Conservation (phyloP, 2,113 vertebrate genomes). For the Macrotis lagotis region DNA sequence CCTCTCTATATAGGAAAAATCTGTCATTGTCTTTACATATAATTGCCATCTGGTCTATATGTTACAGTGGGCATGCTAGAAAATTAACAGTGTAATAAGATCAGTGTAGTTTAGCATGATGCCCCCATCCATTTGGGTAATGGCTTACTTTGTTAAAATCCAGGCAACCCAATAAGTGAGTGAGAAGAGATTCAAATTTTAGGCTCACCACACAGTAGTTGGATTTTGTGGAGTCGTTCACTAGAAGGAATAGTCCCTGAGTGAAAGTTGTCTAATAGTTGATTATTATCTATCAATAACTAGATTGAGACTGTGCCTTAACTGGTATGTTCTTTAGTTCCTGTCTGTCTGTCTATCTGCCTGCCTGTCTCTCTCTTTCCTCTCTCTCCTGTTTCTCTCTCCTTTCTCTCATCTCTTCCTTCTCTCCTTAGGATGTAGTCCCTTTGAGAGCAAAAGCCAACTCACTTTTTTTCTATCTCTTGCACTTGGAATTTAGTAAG, state of each 20-base stretch:
- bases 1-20: not conserved
- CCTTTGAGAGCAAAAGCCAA: no score
- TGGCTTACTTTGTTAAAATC: not conserved
- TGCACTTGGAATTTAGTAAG: no score
- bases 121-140: not conserved
- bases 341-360: no score
- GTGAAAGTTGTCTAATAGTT: not conserved
- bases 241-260: not conserved
- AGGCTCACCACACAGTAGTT: not conserved
- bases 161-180: not conserved
- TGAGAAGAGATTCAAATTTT: not conserved
- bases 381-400: no score
- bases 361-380: no score
- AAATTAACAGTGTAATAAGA: not conserved
- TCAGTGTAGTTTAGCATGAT: not conserved
- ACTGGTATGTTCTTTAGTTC: not conserved
- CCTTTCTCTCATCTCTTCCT: no score
- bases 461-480: no score
- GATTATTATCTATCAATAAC: not conserved
- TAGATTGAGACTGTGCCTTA: not conserved
- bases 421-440: no score
- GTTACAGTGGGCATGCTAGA: not conserved
- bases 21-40: not conserved
- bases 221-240: not conserved
- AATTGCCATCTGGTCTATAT: not conserved